Evolutionary conservation across 2,797 vertebrate genomes (phyloP).

Genomic region (Melanotaenia pygmaea): DNA sequence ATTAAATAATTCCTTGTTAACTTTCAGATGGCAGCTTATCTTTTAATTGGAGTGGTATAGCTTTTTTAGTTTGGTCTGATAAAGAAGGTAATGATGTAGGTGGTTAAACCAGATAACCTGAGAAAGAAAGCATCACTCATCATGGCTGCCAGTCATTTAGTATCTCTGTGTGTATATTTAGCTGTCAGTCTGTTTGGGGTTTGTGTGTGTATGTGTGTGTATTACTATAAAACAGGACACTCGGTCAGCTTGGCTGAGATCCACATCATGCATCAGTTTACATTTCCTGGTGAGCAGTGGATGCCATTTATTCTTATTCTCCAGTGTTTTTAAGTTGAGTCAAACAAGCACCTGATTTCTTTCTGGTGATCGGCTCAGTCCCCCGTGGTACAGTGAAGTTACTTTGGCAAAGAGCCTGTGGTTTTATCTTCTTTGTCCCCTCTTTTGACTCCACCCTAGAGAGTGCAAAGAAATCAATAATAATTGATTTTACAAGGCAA

Average conservation of each 20-base stretch:
- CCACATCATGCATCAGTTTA: conserved; percentile 25
- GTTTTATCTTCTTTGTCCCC: conserved; percentile 83
- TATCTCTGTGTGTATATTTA: neutral
- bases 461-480: conserved; percentile 81
- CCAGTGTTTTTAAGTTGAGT: conserved; percentile 39
- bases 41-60: no score
- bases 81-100: no score
- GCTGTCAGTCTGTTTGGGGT: neutral
- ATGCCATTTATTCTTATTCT: conserved; percentile 45
- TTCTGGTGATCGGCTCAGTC: conserved; percentile 58
- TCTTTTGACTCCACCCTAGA: conserved; percentile 74
- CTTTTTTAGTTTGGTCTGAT: no score
- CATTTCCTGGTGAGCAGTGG: conserved; percentile 41
- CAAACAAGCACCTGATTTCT: conserved; percentile 44
- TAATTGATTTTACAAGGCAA: conserved; percentile 80
- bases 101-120: neutral
- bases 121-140: neutral
- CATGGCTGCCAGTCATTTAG: neutral
- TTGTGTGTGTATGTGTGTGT: neutral
- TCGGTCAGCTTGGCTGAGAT: conserved; percentile 14
- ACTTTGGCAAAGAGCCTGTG: conserved; percentile 77
- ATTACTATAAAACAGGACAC: conserved; percentile 16
- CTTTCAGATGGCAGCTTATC: no score
- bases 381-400: conserved; percentile 64
- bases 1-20: no score